Base-by-base conservation (phyloP, 2,888 invertebrate species). In the Drosophila histrio region DNA sequence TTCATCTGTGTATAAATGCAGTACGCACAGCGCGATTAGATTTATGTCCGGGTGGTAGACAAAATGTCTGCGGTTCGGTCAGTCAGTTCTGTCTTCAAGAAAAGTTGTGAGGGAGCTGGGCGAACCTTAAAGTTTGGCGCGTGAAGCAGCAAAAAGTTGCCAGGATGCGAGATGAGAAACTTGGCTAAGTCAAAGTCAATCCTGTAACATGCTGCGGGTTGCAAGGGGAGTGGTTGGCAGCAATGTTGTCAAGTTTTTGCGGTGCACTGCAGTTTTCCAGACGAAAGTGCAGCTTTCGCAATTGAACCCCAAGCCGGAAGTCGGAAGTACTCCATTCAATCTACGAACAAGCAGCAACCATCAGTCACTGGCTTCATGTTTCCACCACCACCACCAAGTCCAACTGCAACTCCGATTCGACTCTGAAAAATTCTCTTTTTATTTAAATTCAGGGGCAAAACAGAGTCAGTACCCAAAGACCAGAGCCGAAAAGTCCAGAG, bases 41-140 rank as follows among this genome's bases (percentile, higher is more conserved):
- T 91, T 91, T 91, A 91, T 91, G 81, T 72, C 79, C 78, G 72
- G 77, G 72, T 81, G 80, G 88, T 89, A 90, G 91, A 90, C 91
- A 88, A 85, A 87, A 82, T 90, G 91, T 90, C 90, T 91, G 89
- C 86, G 88, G 79, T 87, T 75, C 75, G 83, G 77, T 80, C 88
- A 79, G 72, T 68, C 64, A n/a, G n/a, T 71, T 77, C 57, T 63
- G 72, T 67, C 65, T 72, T 77, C 59, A 64, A 70, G 76, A 53
- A 70, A 36, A 19, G 41, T 24, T 46, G 60, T 38, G 71, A 21
- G 52, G 54, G 49, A n/a, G 61, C 21, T n/a, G 36, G 21, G 68
- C 17, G 34, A 39, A 56, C 46, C 44, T 26, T 19, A 59, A 43
- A 61, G 50, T 61, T 68, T 68, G 61, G 50, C 50, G 67, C 61